Conservation (phyloP, 2,113 vertebrate genomes). For the Brienomyrus brachyistius region DNA sequence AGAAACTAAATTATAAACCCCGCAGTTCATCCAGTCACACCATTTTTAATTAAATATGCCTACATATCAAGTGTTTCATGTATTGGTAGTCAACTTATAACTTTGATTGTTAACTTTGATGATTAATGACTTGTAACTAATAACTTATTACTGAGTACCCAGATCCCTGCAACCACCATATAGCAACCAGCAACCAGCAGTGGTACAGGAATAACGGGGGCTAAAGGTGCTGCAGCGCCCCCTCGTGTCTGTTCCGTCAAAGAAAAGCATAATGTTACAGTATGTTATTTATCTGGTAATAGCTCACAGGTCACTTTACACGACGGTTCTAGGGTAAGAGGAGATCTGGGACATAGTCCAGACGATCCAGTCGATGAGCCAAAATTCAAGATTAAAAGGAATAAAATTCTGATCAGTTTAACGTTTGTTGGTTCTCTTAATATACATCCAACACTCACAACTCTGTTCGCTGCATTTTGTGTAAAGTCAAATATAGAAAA, state of each 20-base stretch:
- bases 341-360: not conserved
- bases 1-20: not conserved
- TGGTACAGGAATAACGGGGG: not conserved
- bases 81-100: not conserved
- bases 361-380: no score
- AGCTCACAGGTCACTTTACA: conserved; percentile 43
- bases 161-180: not conserved
- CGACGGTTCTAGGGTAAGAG: not conserved
- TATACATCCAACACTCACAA: no score
- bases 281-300: no score
- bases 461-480: no score
- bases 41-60: not conserved
- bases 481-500: no score
- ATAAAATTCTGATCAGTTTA: no score
- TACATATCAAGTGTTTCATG: not conserved
- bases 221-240: not conserved
- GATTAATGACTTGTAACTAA: not conserved
- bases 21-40: not conserved
- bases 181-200: not conserved
- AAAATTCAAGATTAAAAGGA: no score
- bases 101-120: no score
- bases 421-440: no score
- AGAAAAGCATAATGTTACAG: not conserved
- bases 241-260: not conserved
- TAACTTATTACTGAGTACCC: not conserved